Evolutionary conservation across 2,888 invertebrate genomes (phyloP), one percentile per base, ranked within the genome.

Genomic region (Epinotia ramella): DNA sequence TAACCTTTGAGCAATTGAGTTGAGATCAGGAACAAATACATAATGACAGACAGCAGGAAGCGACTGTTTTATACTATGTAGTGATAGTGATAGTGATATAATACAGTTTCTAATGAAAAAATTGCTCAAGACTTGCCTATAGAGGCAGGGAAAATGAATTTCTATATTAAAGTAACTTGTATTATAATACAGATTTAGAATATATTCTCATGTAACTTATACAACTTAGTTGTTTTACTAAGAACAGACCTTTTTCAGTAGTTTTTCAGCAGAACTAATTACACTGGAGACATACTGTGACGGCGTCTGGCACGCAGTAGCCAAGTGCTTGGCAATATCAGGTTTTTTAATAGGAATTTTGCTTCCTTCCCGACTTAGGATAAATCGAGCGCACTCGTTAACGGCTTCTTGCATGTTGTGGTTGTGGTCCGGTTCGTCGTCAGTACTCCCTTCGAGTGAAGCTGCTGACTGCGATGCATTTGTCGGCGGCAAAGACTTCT

Each of bases 261-360:
- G 62, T 72, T 86, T 90, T 64, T 90, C 87, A 5, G 92, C 89
- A 78, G 88, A 87, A 76, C 81, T 62, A 20, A 93, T 81, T 0
- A 91, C 85, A 40, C 73, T 73, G 72, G 86, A 86, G 1, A 91
- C 81, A 79, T 85, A 82, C 60, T 81, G 88, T 0, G 81, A 46
- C 0, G 87, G 77, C 3, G 83, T 89, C 77, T 90, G 85, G 73
- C 86, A 88, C 2, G 81, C 82, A 56, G 80, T 83, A 59, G 70
- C 81, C 5, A 94, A 80, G 79, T 92, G 88, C 79, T 90, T 92
- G 3, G 82, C 75, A 44, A 94, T 89, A 80, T 94, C 93, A 2
- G 84, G 79, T 6, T 89, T 86, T 81, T 89, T 91, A 18, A 94
- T 87, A 0, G 93, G 93, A 66, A 89, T 82, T 82, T 94, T 94